Base-by-base conservation (phyloP, 1,140 invertebrate genomes). In the Nasonia vitripennis region DNA sequence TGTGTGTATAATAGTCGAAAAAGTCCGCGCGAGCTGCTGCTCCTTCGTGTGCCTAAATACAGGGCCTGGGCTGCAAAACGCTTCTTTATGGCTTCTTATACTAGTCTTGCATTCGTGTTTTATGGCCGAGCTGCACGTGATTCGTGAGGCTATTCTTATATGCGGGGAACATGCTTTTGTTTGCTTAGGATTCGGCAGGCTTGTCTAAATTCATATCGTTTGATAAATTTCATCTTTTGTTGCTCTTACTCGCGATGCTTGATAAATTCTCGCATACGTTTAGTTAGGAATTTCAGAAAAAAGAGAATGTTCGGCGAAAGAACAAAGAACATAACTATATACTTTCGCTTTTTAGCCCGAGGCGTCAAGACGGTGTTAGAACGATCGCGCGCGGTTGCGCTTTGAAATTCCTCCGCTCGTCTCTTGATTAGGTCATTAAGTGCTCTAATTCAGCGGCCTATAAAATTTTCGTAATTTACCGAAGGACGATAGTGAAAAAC, bases 341-440 rank as follows among this genome's bases (percentile, higher is more conserved):
- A 37, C 2, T 37, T 5, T n/a, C 14, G 78, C 51, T 17, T 80
- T 70, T 14, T 27, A 34, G 87, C 89, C 87, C 88, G 87, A 87
- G 86, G 87, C 74, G 88, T 80, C 71, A 77, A 83, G 81, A 77
- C 84, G 31, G 68, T 55, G 85, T 74, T 62, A 27, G 10, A 48
- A 71, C 37, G 48, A 77, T 67, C 48, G 11, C 71, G 79, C 71
- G 81, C 83, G 86, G 85, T 73, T 70, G 14, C 37, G 14, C 51
- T 80, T 78, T 74, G 79, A 83, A 51, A 55, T 14, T 27, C 3
- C 55, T 31, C 67, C 68, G 51, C 41, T 37, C 20, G 55, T 48
- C 67, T 67, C 86, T 82, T 89, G 89, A 89, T 89, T 89, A 88
- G 89, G 83, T 88, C 87, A 86, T 89, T 89, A 89, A 87, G 83